Percentiles rank a stretch among this genome's conserved stretches.
These are phyloP conservation scores for Diprion similis DNA, from an alignment of 1,140 invertebrate species.

Conservation along the genomic window DNA sequence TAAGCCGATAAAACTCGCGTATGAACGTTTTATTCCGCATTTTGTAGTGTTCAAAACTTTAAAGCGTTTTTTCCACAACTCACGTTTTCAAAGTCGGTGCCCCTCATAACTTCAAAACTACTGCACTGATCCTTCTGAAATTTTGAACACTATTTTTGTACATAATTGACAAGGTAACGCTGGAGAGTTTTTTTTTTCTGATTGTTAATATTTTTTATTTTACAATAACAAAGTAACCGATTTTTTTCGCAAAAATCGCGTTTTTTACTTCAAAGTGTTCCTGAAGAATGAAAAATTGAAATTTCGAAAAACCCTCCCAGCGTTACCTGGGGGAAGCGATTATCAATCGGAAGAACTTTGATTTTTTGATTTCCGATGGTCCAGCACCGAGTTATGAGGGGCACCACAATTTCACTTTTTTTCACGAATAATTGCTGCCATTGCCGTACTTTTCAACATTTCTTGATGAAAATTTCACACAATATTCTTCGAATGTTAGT, in stretches of 20 bases:
- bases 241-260: slow-evolving; percentile 16
- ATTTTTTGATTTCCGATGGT: too few relatives aligned
- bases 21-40: slow-evolving; percentile 21
- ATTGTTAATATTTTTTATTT: slow-evolving; percentile 20
- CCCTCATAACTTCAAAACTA: slow-evolving; percentile 20
- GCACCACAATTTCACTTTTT: too few relatives aligned
- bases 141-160: slow-evolving; percentile 27
- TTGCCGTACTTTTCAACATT: too few relatives aligned
- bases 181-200: slow-evolving; percentile 21
- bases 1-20: slow-evolving; percentile 18
- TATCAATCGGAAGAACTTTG: too few relatives aligned
- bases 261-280: slow-evolving; percentile 23
- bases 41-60: slow-evolving; percentile 29
- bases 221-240: slow-evolving; percentile 25
- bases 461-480: too few relatives aligned
- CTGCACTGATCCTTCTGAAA: slow-evolving; percentile 29
- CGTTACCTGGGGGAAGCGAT: slow-evolving; percentile 18
- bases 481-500: too few relatives aligned
- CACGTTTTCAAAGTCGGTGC: slow-evolving; percentile 29
- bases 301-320: slow-evolving; percentile 9
- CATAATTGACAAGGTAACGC: slow-evolving; percentile 23
- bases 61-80: slow-evolving; percentile 23
- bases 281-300: slow-evolving; percentile 23
- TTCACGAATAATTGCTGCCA: too few relatives aligned
- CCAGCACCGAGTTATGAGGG: too few relatives aligned